A percentile compares a stretch with the other conserved stretches of the same genome.
Evolutionary conservation across 2,797 vertebrate genomes (phyloP).

Genomic region (Gallinago stenura): DNA sequence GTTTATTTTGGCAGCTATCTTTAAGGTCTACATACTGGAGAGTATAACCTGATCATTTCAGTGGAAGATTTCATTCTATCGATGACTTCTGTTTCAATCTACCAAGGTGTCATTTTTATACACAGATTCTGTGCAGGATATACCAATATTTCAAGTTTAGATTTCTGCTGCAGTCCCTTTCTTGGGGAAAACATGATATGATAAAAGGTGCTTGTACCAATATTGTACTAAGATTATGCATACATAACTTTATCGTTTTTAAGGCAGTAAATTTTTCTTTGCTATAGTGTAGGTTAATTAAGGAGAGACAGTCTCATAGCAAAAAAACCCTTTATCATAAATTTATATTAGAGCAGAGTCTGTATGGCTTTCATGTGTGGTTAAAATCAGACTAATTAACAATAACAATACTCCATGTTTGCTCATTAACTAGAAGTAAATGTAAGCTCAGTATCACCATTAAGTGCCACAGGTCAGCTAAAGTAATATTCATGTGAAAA

Average conservation of each 20-base stretch:
- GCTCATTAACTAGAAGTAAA: not conserved
- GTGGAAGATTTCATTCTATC: conserved; percentile 1
- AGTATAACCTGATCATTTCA: not conserved
- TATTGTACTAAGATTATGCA: not conserved
- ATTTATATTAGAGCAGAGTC: not conserved
- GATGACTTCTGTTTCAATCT: not conserved
- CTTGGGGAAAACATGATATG: not conserved
- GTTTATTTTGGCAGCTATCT: not conserved
- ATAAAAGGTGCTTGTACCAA: not conserved
- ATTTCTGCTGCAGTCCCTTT: not conserved
- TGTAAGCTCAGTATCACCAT: not conserved
- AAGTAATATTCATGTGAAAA: not conserved
- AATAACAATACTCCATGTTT: not conserved
- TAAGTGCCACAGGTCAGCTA: not conserved
- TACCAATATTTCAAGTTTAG: not conserved
- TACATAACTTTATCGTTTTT: not conserved
- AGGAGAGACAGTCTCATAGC: not conserved
- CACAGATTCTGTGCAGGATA: not conserved
- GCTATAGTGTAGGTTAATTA: conserved; percentile 9
- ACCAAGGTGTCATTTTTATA: not conserved
- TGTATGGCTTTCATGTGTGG: not conserved
- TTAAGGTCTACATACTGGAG: not conserved
- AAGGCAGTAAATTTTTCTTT: conserved; percentile 18
- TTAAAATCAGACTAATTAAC: conserved; percentile 41
- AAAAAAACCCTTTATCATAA: not conserved